Percentiles rank a stretch among this genome's conserved stretches.
These are phyloP conservation scores for Chelonoidis abingdonii DNA, from an alignment of 2,113 vertebrate genomes.

Conservation along the genomic window DNA sequence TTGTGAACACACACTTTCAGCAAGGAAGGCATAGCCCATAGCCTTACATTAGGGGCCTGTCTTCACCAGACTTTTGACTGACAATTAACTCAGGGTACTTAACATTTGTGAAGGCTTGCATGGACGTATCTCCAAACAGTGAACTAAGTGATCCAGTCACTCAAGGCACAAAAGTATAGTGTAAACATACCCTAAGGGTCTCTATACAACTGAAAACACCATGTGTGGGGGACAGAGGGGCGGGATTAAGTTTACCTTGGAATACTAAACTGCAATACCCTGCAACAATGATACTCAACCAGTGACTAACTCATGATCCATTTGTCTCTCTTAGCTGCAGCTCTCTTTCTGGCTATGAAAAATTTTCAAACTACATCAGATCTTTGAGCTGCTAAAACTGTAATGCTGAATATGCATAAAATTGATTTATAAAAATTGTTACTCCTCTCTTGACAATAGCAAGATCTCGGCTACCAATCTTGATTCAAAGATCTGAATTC, in stretches of 20 bases:
- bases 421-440: background rate
- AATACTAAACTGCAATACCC: background rate
- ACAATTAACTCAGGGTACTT: background rate
- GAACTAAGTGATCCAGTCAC: background rate
- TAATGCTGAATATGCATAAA: background rate
- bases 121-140: no score
- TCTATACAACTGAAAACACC: background rate
- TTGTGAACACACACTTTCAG: background rate
- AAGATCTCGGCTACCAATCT: background rate
- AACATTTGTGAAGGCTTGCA: background rate
- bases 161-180: background rate
- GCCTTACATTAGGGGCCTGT: background rate
- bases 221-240: background rate
- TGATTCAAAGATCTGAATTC: background rate
- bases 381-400: background rate
- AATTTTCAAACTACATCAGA: background rate
- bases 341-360: background rate
- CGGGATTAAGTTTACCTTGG: background rate
- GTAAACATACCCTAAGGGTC: background rate
- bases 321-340: background rate
- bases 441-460: background rate
- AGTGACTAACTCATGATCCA: background rate
- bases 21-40: background rate
- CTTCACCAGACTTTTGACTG: background rate
- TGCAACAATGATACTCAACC: background rate